Percentiles rank a stretch among this genome's conserved stretches.
phyloP scores from a whole-genome alignment of 1,140 invertebrate species.

The Campoletis sonorensis region DNA sequence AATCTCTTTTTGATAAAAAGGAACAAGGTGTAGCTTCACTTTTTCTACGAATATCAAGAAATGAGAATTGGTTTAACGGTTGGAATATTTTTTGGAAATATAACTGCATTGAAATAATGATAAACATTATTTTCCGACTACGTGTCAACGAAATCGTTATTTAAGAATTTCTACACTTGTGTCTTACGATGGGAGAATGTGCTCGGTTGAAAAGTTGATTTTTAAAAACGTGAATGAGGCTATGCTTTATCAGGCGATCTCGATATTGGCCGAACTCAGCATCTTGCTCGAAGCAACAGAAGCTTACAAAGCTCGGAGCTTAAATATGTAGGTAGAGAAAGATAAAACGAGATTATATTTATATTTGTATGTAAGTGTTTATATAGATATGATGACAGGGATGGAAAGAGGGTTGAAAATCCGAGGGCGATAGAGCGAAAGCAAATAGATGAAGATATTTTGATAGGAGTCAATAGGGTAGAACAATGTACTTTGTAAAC shows the following conservation, averaged over 20 bases:
- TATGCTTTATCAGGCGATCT: slow-evolving; percentile 23
- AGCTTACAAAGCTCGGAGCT: neutral
- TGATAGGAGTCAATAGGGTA: neutral
- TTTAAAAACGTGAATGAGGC: slow-evolving; percentile 19
- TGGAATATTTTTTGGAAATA: too few relatives aligned
- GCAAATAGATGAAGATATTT: slow-evolving; percentile 10
- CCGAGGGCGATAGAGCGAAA: neutral
- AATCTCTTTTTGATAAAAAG: too few relatives aligned
- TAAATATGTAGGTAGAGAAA: neutral
- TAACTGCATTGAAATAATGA: too few relatives aligned
- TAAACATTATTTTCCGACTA: neutral
- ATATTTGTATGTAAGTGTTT: neutral
- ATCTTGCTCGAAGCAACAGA: slow-evolving; percentile 9
- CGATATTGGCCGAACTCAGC: slow-evolving; percentile 18
- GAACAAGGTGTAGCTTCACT: too few relatives aligned
- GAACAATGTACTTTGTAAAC: neutral
- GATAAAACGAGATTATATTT: neutral
- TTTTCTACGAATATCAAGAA: too few relatives aligned
- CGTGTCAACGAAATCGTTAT: neutral
- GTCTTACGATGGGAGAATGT: neutral
- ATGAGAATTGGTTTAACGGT: too few relatives aligned
- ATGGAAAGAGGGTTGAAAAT: neutral
- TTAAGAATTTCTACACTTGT: neutral
- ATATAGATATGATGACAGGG: neutral
- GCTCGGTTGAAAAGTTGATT: neutral